Evolutionary conservation across 2,888 invertebrate species (phyloP), one percentile per base, ranked within the genome.

Genomic region (Hyles lineata): DNA sequence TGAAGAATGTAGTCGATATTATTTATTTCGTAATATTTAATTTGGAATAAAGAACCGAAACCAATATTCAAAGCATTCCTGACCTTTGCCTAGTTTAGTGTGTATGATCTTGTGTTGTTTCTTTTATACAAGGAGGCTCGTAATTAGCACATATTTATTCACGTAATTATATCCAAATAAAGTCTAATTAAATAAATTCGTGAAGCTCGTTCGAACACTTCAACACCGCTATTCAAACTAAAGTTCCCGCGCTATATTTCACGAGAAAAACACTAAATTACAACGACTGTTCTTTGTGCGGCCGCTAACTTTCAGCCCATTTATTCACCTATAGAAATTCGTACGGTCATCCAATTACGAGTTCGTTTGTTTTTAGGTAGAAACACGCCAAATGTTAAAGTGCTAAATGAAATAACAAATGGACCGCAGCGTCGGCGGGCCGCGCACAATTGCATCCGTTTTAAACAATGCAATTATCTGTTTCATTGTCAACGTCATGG

Each of bases 391-490:
- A 62, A 62, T 62, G 32, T 62, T 23, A 35, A 63, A 21, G 9
- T 43, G 67, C 50, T 50, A 67, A 67, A 67, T 50, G 50, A 23
- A 67, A 50, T 25, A 67, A 67, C 67, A 50, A 67, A 50, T 50
- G 17, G 67, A 17, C 15, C 67, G 67, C 43, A 15, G 23, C 11
- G 50, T 23, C 50, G 15, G 15, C 50, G 67, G 50, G 23, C 15
- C 17, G 23, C 43, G 43, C 15, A 67, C 43, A 67, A 67, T 15
- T 50, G 50, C 67, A 67, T 50, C 67, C 67, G 67, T 23, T 50
- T 67, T 23, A 67, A 67, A 67, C 67, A 67, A 67, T 67, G 67
- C 67, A 67, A 67, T 67, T 67, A 67, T 67, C 43, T 67, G 60
- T 60, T 50, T 43, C 67, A 67, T 67, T 67, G 67, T 67, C 23